phyloP scores from a whole-genome alignment of 2,797 vertebrate species.

The Oreonectes daqikongensis region DNA sequence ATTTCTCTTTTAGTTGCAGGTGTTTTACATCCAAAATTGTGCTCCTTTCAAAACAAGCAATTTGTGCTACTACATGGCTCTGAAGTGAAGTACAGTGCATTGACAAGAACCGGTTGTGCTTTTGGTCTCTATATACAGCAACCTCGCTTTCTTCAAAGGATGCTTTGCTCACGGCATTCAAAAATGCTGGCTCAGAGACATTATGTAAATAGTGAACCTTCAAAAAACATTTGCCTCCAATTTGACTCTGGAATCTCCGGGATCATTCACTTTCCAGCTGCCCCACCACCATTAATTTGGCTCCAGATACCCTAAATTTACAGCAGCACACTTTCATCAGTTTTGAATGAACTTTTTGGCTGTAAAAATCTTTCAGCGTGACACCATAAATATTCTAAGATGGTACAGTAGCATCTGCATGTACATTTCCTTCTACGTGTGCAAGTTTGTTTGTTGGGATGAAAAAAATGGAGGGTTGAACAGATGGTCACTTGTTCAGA shows the following conservation, averaged over 20 bases:
- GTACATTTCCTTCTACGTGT: conserved; percentile 15
- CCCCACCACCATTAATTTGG: neutral
- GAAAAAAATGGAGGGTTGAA: conserved; percentile 35
- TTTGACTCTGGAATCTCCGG: conserved; percentile 10
- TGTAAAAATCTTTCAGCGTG: conserved; percentile 26
- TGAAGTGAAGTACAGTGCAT: conserved; percentile 4
- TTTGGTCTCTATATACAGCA: neutral
- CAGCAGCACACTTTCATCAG: conserved; percentile 19
- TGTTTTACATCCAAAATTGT: conserved; percentile 19
- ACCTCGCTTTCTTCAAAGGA: neutral
- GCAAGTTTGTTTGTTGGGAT: conserved; percentile 28
- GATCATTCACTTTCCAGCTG: conserved; percentile 26
- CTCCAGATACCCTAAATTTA: conserved; percentile 32
- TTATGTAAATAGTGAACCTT: conserved; percentile 14
- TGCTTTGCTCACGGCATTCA: conserved; percentile 10
- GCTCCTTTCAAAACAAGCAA: conserved; percentile 7
- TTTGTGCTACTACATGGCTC: neutral
- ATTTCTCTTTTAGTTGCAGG: conserved; percentile 17
- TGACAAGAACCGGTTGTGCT: neutral
- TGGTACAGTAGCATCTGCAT: conserved; percentile 14
- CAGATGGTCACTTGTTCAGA: conserved; percentile 60
- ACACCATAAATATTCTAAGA: conserved; percentile 6
- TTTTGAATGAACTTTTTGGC: conserved; percentile 10
- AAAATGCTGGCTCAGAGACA: conserved; percentile 10
- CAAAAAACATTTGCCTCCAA: conserved; percentile 32